Evolutionary conservation across 2,113 vertebrate genomes (phyloP).

Genomic region (Rutilus rutilus): DNA sequence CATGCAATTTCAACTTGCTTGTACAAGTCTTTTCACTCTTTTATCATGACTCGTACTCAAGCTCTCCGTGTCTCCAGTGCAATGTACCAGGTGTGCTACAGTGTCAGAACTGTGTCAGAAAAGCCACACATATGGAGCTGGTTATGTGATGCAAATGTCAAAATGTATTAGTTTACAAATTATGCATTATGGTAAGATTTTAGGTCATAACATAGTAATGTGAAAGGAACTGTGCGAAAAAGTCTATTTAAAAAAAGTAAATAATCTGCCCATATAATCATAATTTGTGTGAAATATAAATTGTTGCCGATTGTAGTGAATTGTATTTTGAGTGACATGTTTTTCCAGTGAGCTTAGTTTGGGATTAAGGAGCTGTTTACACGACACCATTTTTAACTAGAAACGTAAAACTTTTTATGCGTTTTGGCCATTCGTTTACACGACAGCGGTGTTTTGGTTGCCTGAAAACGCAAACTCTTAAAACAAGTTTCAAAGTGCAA

Average conservation of each 20-base stretch:
- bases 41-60: neutral
- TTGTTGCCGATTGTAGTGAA: too few species aligned
- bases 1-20: neutral
- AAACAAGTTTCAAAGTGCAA: too few species aligned
- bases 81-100: neutral
- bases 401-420: too few species aligned
- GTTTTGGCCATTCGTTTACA: too few species aligned
- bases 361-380: too few species aligned
- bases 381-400: too few species aligned
- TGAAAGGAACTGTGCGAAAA: neutral
- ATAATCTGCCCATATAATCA: neutral
- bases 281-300: neutral
- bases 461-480: too few species aligned
- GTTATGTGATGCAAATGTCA: neutral
- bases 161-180: neutral
- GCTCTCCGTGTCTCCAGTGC: neutral
- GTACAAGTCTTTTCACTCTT: neutral
- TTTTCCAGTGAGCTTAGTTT: neutral
- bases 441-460: too few species aligned
- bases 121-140: neutral
- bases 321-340: neutral
- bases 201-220: too few species aligned
- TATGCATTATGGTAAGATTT: neutral
- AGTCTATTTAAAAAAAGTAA: neutral
- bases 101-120: neutral